A percentile compares a stretch with the other conserved stretches of the same genome.
These are phyloP conservation scores for Hyperoplus lanceolatus DNA, from an alignment of 2,797 vertebrate genomes.

Conservation along the genomic window DNA sequence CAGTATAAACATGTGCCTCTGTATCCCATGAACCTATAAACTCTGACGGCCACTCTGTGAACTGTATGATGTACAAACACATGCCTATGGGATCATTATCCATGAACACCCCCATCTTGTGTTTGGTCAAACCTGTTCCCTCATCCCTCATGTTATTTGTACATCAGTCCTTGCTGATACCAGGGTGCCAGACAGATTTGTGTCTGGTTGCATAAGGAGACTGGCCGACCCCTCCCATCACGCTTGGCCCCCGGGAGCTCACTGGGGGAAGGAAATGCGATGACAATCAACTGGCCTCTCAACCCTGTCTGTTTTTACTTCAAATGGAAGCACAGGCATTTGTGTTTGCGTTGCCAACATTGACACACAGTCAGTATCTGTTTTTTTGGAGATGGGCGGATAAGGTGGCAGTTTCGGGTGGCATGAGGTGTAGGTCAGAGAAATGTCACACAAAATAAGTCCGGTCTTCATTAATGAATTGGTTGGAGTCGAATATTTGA, in stretches of 20 bases:
- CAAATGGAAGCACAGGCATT: conserved; percentile 39
- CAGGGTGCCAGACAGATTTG: conserved; percentile 30
- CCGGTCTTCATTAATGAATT: neutral
- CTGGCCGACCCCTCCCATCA: neutral
- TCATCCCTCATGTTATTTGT: conserved; percentile 3
- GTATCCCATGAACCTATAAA: neutral
- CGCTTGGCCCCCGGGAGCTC: neutral
- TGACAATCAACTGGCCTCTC: conserved; percentile 51
- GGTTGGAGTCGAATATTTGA: neutral
- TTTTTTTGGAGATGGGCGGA: conserved; percentile 23
- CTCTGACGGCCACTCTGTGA: neutral
- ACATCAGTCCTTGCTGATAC: conserved; percentile 12
- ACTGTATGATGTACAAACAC: conserved; percentile 37
- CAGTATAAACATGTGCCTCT: neutral
- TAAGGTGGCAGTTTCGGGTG: conserved; percentile 25
- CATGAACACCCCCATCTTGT: neutral
- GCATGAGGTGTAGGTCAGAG: conserved; percentile 35
- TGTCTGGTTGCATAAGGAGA: conserved; percentile 52
- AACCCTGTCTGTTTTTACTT: conserved; percentile 67
- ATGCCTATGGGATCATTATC: conserved; percentile 10
- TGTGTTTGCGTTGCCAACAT: conserved; percentile 79
- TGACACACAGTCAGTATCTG: conserved; percentile 32
- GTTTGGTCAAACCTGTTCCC: conserved; percentile 39
- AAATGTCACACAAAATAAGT: conserved; percentile 28
- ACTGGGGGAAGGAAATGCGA: conserved; percentile 59